Conservation (phyloP, 2,113 vertebrate genomes). For the Eleginops maclovinus region DNA sequence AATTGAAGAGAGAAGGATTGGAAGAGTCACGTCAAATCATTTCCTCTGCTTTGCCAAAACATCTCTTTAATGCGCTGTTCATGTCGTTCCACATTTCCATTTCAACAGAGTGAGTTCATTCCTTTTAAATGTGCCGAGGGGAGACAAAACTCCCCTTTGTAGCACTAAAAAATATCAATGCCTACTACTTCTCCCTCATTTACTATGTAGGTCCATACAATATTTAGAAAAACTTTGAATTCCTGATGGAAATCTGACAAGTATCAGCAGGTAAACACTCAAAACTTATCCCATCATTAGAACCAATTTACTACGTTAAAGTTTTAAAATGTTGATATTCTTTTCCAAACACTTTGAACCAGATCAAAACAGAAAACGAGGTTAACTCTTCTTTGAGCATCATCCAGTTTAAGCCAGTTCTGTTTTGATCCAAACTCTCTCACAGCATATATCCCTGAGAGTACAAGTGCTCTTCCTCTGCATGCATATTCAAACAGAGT, state of each 20-base stretch:
- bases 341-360: constrained; percentile 52
- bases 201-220: constrained; percentile 9
- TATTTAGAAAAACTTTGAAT: background rate
- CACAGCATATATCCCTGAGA: constrained; percentile 73
- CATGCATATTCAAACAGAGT: constrained; percentile 75
- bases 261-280: background rate
- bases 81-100: constrained; percentile 28
- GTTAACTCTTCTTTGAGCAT: constrained; percentile 68
- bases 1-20: constrained; percentile 28
- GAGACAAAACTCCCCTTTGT: background rate
- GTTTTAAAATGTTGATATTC: constrained; percentile 47
- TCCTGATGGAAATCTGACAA: background rate
- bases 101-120: constrained; percentile 2
- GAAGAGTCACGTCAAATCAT: constrained; percentile 13
- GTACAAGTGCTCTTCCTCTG: constrained; percentile 49
- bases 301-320: constrained; percentile 23
- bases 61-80: constrained; percentile 9
- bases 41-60: constrained; percentile 12
- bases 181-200: background rate
- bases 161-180: constrained; percentile 13
- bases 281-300: constrained; percentile 16
- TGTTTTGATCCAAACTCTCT: constrained; percentile 72
- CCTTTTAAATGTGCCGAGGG: constrained; percentile 1
- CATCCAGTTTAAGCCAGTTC: constrained; percentile 67
- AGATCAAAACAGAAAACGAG: constrained; percentile 72